Base-by-base conservation (phyloP, 2,888 invertebrate genomes). In the Monopis laevigella region DNA sequence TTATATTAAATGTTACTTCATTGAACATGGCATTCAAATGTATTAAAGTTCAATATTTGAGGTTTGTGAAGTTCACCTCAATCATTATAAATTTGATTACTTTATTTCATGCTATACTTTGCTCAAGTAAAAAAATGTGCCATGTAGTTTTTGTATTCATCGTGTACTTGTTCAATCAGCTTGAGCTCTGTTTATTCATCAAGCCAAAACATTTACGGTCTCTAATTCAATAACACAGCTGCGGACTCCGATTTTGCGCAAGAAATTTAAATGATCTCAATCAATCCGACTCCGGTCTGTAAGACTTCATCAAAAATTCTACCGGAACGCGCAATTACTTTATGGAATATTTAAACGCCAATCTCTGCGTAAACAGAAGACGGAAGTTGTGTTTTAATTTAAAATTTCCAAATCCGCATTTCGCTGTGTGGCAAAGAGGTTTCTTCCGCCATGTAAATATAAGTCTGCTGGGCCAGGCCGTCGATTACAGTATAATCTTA, bases 291-390 rank as follows among this genome's bases (percentile, higher is more conserved):
- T 64, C 59, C 54, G 54, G 58, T 69, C 65, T 59, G 63, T 69
- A 66, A 68, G 60, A 62, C 65, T 70, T 66, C 66, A 77, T 78
- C 71, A 71, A 75, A 75, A 72, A 73, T 73, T 77, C 72, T 69
- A 65, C 61, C 56, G 54, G 59, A 65, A 64, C 58, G 60, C 67
- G 65, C 66, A 72, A 73, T 72, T 69, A 73, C 64, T 71, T 70
- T 66, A 66, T 69, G 55, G 67, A 73, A 74, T 71, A 75, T 74
- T 72, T 70, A 74, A 71, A 64, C 59, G 58, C 56, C 66, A 63
- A 68, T 68, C 62, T 62, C 64, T 65, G 56, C 54, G 62, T 66
- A 70, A 71, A 70, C 64, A 70, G 56, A 63, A 68, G 61, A 62
- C 59, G 61, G 61, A 60, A 64, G 62, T 65, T 65, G 65, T 55